Evolutionary conservation across 2,113 vertebrate species (phyloP).

Genomic region (Sardina pilchardus): DNA sequence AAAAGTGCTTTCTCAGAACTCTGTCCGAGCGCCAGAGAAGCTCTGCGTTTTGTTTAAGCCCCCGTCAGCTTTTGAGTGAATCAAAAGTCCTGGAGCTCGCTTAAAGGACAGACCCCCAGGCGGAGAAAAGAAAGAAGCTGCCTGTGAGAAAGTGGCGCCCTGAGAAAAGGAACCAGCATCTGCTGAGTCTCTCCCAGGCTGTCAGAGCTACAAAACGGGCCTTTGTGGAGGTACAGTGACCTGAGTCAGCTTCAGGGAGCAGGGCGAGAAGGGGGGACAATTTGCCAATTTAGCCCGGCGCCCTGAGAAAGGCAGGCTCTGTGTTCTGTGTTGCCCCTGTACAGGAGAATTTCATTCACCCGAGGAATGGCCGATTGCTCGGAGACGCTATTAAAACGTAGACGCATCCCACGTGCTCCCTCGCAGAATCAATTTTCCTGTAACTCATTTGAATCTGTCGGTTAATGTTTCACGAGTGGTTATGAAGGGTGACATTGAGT

Average conservation of each 20-base stretch:
- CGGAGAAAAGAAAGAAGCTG: constrained; percentile 39
- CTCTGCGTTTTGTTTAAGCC: neutral
- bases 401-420: neutral
- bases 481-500: neutral
- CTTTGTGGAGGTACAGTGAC: constrained; percentile 67
- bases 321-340: neutral
- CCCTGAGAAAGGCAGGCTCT: neutral
- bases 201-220: constrained; percentile 60
- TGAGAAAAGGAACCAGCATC: constrained; percentile 45
- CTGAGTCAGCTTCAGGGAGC: constrained; percentile 30
- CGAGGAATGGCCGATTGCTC: neutral
- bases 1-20: constrained; percentile 18
- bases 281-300: neutral
- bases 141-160: constrained; percentile 68
- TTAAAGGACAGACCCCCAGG: constrained; percentile 34
- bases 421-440: neutral
- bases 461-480: neutral
- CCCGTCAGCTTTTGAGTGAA: constrained; percentile 25
- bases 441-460: neutral
- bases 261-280: constrained; percentile 1
- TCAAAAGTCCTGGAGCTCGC: constrained; percentile 14
- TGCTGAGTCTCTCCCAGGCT: constrained; percentile 55
- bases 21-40: neutral
- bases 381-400: neutral
- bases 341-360: neutral